Evolutionary conservation across 2,888 invertebrate species (phyloP).

Genomic region (Tuta absoluta): DNA sequence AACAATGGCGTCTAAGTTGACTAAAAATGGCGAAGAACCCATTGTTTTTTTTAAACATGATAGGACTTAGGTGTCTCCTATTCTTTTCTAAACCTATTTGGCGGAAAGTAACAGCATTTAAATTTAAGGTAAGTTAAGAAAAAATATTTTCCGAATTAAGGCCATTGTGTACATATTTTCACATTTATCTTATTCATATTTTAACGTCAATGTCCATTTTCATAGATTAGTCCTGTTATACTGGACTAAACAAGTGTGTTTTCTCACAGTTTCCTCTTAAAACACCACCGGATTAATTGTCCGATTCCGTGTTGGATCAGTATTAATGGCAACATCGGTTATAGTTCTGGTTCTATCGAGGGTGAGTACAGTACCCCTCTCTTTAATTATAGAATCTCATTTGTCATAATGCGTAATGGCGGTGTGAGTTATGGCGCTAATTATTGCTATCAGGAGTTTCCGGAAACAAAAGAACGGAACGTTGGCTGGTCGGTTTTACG

Average conservation of each 20-base stretch:
- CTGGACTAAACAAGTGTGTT: conserved; percentile 59
- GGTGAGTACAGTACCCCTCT: conserved; percentile 64
- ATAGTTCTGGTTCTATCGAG: conserved; percentile 45
- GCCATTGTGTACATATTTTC: too few species aligned
- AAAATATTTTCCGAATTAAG: too few species aligned
- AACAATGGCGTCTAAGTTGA: too few species aligned
- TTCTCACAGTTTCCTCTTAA: conserved; percentile 67
- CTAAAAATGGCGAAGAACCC: too few species aligned
- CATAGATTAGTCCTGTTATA: conserved; percentile 27
- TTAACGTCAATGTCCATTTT: background rate
- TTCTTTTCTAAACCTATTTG: too few species aligned
- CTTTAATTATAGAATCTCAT: conserved; percentile 73
- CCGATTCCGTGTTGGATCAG: conserved; percentile 76
- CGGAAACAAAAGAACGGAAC: conserved; percentile 11
- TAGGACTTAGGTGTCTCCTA: too few species aligned
- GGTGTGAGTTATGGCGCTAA: conserved; percentile 62
- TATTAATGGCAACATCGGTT: conserved; percentile 59
- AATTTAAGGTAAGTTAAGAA: too few species aligned
- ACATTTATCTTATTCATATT: too few species aligned
- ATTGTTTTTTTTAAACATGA: too few species aligned
- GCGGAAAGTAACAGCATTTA: too few species aligned
- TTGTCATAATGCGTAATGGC: conserved; percentile 66
- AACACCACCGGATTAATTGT: conserved; percentile 76
- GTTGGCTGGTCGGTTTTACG: conserved; percentile 4
- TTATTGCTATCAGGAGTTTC: conserved; percentile 48